A percentile compares a stretch with the other conserved stretches of the same genome.
Conservation (phyloP, 2,797 vertebrate species). For the Acomys russatus region DNA sequence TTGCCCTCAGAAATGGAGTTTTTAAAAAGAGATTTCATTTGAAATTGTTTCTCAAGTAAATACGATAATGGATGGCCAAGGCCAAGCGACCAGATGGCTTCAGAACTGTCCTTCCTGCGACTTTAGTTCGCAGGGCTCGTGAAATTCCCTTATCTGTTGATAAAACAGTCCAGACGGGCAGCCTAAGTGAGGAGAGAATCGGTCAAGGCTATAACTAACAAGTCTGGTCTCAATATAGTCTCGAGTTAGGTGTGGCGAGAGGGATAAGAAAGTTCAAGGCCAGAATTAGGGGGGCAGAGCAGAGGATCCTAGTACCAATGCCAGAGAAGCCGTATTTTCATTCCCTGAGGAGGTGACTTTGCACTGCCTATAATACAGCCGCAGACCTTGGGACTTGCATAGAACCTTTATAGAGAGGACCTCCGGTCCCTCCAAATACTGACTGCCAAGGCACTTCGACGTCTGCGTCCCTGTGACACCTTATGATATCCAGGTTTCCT, state of each 20-base stretch:
- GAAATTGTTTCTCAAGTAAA: slow-evolving; percentile 24
- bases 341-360: background rate
- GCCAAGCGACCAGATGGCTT: slow-evolving; percentile 28
- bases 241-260: background rate
- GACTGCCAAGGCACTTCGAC: background rate
- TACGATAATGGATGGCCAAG: background rate
- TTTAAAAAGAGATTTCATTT: background rate
- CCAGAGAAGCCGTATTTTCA: background rate
- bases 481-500: background rate
- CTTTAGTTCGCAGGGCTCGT: background rate
- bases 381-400: background rate
- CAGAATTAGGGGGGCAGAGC: background rate
- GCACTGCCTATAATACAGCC: background rate
- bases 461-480: too few relatives aligned
- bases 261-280: slow-evolving; percentile 11
- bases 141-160: slow-evolving; percentile 39
- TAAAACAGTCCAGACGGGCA: slow-evolving; percentile 25
- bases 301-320: background rate
- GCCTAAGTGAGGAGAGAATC: background rate
- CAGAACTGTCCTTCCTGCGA: background rate
- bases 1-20: background rate
- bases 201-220: slow-evolving; percentile 13
- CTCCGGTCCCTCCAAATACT: background rate
- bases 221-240: background rate
- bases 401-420: background rate